These are phyloP conservation scores for Callospermophilus lateralis DNA, from an alignment of 2,113 vertebrate species.

Conservation along the genomic window DNA sequence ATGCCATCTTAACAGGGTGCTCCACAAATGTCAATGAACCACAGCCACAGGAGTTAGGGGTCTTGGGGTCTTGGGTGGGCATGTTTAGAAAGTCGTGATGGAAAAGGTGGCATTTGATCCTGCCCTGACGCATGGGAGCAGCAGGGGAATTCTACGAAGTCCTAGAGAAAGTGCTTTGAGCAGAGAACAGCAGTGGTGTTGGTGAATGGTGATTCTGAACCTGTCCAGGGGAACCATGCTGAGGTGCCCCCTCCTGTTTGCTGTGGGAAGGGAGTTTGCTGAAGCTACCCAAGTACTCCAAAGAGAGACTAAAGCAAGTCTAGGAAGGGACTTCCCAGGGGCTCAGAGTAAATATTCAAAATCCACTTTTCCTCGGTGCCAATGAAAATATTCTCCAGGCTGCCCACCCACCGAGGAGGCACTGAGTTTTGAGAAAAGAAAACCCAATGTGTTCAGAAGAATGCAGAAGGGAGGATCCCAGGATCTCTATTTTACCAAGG, in stretches of 20 bases:
- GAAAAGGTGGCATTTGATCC: not conserved
- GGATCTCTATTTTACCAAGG: not conserved
- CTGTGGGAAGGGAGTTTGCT: not conserved
- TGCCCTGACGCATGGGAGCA: not conserved
- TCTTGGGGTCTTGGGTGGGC: not conserved
- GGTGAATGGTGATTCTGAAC: not conserved
- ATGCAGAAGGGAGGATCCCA: not conserved
- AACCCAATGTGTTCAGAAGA: not conserved
- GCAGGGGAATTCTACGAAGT: not conserved
- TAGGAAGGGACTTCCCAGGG: accelerated
- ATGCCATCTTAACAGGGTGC: not conserved
- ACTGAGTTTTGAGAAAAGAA: not conserved
- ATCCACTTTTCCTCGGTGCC: not conserved
- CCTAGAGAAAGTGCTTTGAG: not conserved
- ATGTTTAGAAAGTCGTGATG: not conserved
- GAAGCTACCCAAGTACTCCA: not conserved
- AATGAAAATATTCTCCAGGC: not conserved
- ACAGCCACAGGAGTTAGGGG: not conserved
- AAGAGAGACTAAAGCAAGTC: not conserved
- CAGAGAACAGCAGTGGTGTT: not conserved
- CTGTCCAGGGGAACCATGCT: not conserved
- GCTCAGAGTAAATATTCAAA: not conserved
- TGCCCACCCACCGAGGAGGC: not conserved
- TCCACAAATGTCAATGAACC: not conserved
- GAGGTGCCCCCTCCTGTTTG: not conserved